These are phyloP conservation scores for Zhuqinia jingwanae DNA, from an alignment of 2,888 invertebrate species.

Conservation along the genomic window DNA sequence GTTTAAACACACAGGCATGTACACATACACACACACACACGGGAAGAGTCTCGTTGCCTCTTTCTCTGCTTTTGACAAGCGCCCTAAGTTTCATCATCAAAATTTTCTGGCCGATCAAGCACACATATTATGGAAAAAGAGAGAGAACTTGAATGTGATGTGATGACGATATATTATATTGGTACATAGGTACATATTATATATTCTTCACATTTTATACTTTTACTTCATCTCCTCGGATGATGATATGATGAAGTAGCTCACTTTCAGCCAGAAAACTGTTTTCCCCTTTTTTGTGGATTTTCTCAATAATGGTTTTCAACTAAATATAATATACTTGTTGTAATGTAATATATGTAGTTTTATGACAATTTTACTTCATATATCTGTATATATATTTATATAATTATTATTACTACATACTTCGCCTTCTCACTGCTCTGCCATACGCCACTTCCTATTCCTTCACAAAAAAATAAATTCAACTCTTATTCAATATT, in stretches of 20 bases:
- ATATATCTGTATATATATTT: no score
- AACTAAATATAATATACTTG: constrained; percentile 21
- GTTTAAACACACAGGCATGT: background rate
- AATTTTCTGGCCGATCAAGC: constrained; percentile 78
- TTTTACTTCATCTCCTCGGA: background rate
- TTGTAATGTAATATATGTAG: background rate
- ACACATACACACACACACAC: background rate
- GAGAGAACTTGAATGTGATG: constrained; percentile 11
- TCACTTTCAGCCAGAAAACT: constrained; percentile 57
- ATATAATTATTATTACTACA: no score
- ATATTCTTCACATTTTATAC: background rate
- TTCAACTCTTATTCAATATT: background rate
- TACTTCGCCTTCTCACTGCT: background rate
- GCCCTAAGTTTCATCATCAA: constrained; percentile 76
- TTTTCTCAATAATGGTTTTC: constrained; percentile 42
- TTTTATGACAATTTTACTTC: constrained; percentile 12
- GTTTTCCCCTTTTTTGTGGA: constrained; percentile 45
- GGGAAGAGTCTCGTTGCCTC: constrained; percentile 44
- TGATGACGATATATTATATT: background rate
- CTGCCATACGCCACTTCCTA: background rate
- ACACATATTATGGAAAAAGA: constrained; percentile 68
- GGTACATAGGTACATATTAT: background rate
- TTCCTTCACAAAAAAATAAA: background rate
- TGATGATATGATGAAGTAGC: constrained; percentile 37
- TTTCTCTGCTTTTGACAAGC: constrained; percentile 79